Conservation (phyloP, 2,113 vertebrate genomes). For the Gnathonemus longibarbis region DNA sequence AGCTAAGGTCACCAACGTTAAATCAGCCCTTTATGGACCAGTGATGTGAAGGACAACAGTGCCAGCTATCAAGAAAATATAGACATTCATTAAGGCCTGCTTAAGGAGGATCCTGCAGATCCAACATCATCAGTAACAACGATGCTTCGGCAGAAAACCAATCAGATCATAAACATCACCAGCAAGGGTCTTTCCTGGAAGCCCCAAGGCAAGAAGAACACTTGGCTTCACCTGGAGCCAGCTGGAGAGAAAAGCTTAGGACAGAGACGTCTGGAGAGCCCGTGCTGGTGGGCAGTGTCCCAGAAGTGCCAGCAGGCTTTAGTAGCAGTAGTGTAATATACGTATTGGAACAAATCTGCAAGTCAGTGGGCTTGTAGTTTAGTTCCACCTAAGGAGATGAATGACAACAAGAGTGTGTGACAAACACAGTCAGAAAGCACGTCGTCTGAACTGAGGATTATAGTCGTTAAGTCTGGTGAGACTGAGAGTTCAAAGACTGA, state of each 20-base stretch:
- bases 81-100: background rate
- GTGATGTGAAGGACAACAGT: background rate
- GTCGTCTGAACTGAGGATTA: background rate
- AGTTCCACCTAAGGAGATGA: background rate
- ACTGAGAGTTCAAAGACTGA: background rate
- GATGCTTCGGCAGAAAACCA: background rate
- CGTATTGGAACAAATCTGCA: background rate
- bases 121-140: background rate
- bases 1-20: background rate
- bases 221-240: background rate
- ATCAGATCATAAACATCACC: background rate
- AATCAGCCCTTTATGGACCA: background rate
- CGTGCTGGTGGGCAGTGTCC: background rate
- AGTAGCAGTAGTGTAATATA: background rate
- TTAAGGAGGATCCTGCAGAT: background rate
- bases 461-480: background rate
- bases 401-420: background rate
- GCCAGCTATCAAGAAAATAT: background rate
- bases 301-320: background rate
- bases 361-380: background rate
- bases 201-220: background rate
- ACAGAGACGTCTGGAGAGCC: background rate
- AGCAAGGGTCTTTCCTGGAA: background rate
- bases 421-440: background rate
- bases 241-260: background rate